phyloP scores from a whole-genome alignment of 2,797 vertebrate species.

The Strix occidentalis region DNA sequence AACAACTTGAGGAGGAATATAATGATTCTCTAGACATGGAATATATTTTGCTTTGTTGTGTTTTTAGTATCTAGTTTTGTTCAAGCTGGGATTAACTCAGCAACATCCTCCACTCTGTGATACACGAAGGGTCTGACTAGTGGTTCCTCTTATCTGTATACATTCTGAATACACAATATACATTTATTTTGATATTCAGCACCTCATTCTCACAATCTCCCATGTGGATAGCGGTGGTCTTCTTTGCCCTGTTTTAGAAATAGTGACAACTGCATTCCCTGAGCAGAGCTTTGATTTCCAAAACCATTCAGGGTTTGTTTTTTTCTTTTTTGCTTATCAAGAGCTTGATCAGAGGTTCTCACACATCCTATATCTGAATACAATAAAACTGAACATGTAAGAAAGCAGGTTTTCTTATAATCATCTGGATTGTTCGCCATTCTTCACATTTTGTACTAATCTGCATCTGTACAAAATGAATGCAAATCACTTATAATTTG shows the following conservation, averaged over 20 bases:
- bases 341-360: neutral
- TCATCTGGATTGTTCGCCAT: neutral
- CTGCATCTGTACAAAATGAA: neutral
- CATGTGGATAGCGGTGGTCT: neutral
- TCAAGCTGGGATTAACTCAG: neutral
- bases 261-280: neutral
- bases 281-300: neutral
- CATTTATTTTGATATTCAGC: neutral
- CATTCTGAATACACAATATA: neutral
- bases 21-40: neutral
- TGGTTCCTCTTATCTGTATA: neutral
- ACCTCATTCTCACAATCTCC: neutral
- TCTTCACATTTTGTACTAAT: neutral
- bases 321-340: neutral
- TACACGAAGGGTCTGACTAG: neutral
- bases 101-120: neutral
- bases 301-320: neutral
- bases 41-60: neutral
- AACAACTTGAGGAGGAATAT: neutral
- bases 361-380: neutral
- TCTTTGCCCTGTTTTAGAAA: neutral
- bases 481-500: neutral
- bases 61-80: neutral
- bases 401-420: neutral
- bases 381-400: neutral